phyloP scores from a whole-genome alignment of 2,888 invertebrate genomes.

The Byasa hedistus region DNA sequence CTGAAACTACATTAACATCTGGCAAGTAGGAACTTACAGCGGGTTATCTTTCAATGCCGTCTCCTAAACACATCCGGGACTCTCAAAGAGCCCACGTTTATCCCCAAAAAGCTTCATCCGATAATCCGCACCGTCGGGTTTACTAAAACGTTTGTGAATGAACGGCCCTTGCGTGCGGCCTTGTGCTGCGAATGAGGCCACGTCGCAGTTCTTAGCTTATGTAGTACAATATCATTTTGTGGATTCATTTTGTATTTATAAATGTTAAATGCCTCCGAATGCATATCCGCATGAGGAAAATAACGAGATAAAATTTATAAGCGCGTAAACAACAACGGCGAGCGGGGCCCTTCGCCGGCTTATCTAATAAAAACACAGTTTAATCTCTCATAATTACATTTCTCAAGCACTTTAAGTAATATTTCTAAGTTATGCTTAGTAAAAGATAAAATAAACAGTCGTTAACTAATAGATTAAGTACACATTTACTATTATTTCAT shows the following conservation, averaged over 20 bases:
- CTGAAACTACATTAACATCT: slow-evolving; percentile 48
- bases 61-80: slow-evolving; percentile 40
- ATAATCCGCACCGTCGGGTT: slow-evolving; percentile 51
- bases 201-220: slow-evolving; percentile 30
- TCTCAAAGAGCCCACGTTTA: slow-evolving; percentile 54
- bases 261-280: slow-evolving; percentile 7
- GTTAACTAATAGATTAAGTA: slow-evolving; percentile 3
- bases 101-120: slow-evolving; percentile 46
- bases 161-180: slow-evolving; percentile 54
- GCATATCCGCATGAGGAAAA: slow-evolving; percentile 3
- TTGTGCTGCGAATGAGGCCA: slow-evolving; percentile 40
- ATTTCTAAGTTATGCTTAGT: slow-evolving; percentile 12
- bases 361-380: slow-evolving; percentile 16
- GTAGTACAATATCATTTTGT: slow-evolving; percentile 50
- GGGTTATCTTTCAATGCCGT: slow-evolving; percentile 46
- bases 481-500: neutral
- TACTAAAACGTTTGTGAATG: slow-evolving; percentile 56
- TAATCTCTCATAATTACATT: slow-evolving; percentile 17
- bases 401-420: slow-evolving; percentile 14
- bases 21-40: slow-evolving; percentile 54
- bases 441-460: slow-evolving; percentile 3
- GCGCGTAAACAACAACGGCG: slow-evolving; percentile 11
- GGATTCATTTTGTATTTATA: slow-evolving; percentile 33
- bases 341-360: neutral
- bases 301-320: slow-evolving; percentile 11